Base-by-base conservation (phyloP, 2,888 invertebrate genomes). In the Dicycla oo region DNA sequence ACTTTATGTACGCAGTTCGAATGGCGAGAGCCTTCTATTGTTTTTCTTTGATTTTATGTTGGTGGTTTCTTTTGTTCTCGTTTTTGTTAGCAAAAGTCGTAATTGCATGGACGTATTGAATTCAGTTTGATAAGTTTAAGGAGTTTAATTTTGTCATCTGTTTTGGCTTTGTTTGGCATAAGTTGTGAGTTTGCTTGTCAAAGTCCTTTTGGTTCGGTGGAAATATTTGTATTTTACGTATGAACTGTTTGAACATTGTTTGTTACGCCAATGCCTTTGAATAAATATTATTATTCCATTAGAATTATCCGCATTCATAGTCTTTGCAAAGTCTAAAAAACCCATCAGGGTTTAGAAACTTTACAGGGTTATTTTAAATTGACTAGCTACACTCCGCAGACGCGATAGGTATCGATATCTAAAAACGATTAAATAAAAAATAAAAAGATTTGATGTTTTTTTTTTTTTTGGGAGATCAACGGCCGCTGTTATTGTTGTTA, bases 1-100 rank as follows among this genome's bases (percentile, higher is more conserved):
- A 81, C 62, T 78, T 83, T 83, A 69, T 80, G 64, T 76, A 54
- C 69, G 73, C 69, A 58, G 61, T 76, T 68, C 11, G 69, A 81
- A 58, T 76, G 65, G 43, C 23, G 65, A 73, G 63, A 60, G 45
- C 57, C 30, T 54, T 54, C 72, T 47, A 80, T 73, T 81, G 73
- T 78, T 84, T 81, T 72, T 73, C 73, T 74, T 75, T 75, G 67
- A 80, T 71, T 80, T 66, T 58, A 62, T 68, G 56, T 68, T 47
- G 57, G 54, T 49, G 47, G 30, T 63, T 64, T 74, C 72, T 69
- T 68, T 78, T 80, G 68, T 78, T 57, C 49, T 38, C 58, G 54
- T 54, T 64, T n/a, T 56, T 60, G 56, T 71, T 64, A 20, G 43
- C 51, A 30, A 23, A 77, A 67, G 66, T 79, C 63, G 56, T 81